Conservation (phyloP, 2,888 invertebrate genomes). For the Hemistola chrysoprasaria region DNA sequence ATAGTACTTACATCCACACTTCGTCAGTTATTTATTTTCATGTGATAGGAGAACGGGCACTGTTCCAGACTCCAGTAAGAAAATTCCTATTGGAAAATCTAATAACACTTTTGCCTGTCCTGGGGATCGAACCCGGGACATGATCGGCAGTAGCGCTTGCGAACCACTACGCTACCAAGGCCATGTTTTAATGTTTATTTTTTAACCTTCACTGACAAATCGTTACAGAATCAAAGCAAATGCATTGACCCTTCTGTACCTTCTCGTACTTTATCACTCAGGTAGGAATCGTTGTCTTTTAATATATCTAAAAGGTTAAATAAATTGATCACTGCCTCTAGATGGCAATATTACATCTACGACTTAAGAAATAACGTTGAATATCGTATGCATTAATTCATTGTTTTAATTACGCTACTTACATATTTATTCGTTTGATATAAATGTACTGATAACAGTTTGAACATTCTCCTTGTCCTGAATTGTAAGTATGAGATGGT, state of each 20-base stretch:
- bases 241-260: slow-evolving; percentile 7
- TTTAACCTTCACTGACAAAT: no score
- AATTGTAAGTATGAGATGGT: not conserved
- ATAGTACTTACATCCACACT: no score
- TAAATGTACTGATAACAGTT: slow-evolving; percentile 14
- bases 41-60: no score
- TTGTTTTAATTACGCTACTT: slow-evolving; percentile 13
- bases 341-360: not conserved
- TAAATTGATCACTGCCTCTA: slow-evolving; percentile 11
- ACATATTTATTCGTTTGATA: slow-evolving; percentile 15
- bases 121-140: no score
- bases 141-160: no score
- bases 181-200: no score
- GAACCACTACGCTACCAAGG: no score
- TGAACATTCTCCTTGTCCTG: slow-evolving; percentile 8
- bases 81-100: no score
- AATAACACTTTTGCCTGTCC: no score
- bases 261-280: slow-evolving; percentile 15
- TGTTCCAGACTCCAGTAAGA: no score
- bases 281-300: slow-evolving; percentile 11
- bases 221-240: slow-evolving; percentile 9
- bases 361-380: not conserved
- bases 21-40: no score
- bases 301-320: slow-evolving; percentile 19
- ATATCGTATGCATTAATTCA: not conserved